A percentile compares a stretch with the other conserved stretches of the same genome.
Conservation (phyloP, 2,888 invertebrate species). For the Tubiluchus corallicola region DNA sequence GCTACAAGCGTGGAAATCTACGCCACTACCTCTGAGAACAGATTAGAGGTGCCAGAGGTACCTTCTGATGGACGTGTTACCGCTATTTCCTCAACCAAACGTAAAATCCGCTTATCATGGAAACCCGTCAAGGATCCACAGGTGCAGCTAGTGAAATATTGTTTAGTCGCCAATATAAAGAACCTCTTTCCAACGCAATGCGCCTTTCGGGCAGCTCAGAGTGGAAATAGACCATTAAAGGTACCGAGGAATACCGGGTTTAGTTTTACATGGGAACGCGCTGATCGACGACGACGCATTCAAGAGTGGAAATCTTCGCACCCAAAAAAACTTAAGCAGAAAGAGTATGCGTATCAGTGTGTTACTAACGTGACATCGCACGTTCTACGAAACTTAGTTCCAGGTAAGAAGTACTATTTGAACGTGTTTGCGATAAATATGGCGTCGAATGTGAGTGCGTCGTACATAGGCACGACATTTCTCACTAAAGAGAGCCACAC, state of each 20-base stretch:
- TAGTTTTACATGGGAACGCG: background rate
- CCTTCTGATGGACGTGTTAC: background rate
- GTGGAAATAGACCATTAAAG: background rate
- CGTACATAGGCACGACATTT: constrained; percentile 29
- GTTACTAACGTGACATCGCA: background rate
- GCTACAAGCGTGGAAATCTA: no score
- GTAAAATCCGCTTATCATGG: background rate
- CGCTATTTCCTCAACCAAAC: background rate
- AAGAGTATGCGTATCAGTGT: background rate
- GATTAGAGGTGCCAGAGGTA: no score
- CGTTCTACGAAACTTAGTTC: constrained; percentile 21
- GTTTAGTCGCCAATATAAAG: background rate
- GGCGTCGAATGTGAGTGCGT: constrained; percentile 34
- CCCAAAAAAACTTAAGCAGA: background rate
- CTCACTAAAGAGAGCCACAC: constrained; percentile 14
- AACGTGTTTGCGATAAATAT: constrained; percentile 37
- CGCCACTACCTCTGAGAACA: no score
- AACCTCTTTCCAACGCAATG: background rate
- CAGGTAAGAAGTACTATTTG: constrained; percentile 35
- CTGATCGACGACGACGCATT: background rate
- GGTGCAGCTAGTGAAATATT: no score
- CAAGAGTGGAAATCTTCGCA: background rate
- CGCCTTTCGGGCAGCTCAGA: background rate
- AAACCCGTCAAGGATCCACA: background rate
- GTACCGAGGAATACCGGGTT: background rate